Evolutionary conservation across 2,888 invertebrate genomes (phyloP), one percentile per base, ranked within the genome.

Genomic region (Hirtodrosophila histrioides): DNA sequence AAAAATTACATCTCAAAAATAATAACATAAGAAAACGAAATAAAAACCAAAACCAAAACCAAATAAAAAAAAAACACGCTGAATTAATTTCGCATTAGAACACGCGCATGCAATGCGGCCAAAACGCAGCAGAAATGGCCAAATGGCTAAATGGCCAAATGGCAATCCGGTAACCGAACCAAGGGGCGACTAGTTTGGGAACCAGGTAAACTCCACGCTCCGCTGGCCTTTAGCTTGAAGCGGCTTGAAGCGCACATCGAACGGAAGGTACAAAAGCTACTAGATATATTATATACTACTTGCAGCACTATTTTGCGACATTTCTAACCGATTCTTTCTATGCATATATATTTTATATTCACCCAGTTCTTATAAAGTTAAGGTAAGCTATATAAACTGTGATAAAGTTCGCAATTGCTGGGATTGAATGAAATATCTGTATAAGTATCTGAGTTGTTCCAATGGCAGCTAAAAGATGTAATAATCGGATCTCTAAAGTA

Each of bases 81-180:
- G 88, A 84, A 84, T 84, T 84, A 84, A 84, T 84, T 87, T 87
- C 84, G 63, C 88, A 84, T 87, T 84, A 84, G 88, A 84, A 84
- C 83, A 84, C 88, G 83, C 87, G 82, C 86, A 76, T 84, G 83
- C 88, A 84, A 79, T 58, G 69, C 70, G 69, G 69, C 74, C 79
- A 72, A 84, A 85, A 85, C 83, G 85, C 87, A 86, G 69, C 71
- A 61, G 46, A 31, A 45, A 37, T 39, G 8, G 56, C 45, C 29
- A 40, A 45, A 54, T 64, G 39, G 53, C 58, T 48, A 54, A 72
- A 68, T 67, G 45, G 43, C 41, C 56, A 74, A 63, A 63, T 65
- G 65, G 73, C 69, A 56, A 74, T 69, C 69, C 55, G 69, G 72
- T 72, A 66, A 71, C 29, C 39, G 31, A 60, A 29, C 56, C 35